Evolutionary conservation across 1,140 invertebrate genomes (phyloP), one percentile per base, ranked within the genome.

Genomic region (Atta colombica): DNA sequence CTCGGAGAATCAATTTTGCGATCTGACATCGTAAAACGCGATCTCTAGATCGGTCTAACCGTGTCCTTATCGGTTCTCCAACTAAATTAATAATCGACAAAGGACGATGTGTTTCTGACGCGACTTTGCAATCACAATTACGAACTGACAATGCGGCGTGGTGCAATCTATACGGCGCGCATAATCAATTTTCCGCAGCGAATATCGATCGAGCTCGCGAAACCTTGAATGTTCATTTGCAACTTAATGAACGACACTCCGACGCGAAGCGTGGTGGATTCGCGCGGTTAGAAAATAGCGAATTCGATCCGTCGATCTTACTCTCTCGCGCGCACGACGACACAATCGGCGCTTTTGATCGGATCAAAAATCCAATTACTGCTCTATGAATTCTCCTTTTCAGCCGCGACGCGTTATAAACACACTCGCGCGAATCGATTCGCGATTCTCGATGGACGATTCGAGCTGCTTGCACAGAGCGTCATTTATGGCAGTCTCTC

Each of bases 211-310:
- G 51, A 66, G 25, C 39, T n/a, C 72, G 68, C 28, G 68, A 74
- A 89, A 89, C 89, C 89, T 90, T 90, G 85, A 84, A 77, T 71
- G 88, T 90, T 90, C 88, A 69, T 90, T 89, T 68, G 72, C 53
- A 77, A 87, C 71, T 77, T 85, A 84, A 77, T 69, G 61, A 77
- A 68, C 63, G 71, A 58, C 77, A 60, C 65, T n/a, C 21, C 45
- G 82, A 78, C 49, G 39, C 39, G 31, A 49, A 66, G 82, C 74
- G 82, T 58, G 61, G n/a, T 55, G 61, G 69, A 71, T 77, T 21
- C 39, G 55, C 39, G 39, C 69, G 55, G 14, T 51, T 39, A 28
- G 55, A 84, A 84, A 63, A 74, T 74, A 45, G 28, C 39, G 55
- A 75, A 84, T 84, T 84, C 58, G 80, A 84, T 84, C 58, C 80